Conservation (phyloP, 2,113 vertebrate genomes). For the Acrocephalus kingi region DNA sequence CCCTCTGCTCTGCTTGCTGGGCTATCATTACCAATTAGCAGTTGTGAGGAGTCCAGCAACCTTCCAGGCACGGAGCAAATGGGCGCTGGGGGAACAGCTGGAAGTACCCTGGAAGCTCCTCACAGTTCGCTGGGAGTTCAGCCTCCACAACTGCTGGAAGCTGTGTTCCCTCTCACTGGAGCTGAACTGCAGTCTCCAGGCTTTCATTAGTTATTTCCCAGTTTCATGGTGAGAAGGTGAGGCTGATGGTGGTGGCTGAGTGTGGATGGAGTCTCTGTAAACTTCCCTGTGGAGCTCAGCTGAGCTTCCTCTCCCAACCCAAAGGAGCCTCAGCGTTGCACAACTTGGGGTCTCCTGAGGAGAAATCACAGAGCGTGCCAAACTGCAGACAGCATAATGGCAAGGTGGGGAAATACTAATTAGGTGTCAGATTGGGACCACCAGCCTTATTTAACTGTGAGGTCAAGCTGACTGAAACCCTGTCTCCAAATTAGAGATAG, state of each 20-base stretch:
- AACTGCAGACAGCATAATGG: not conserved
- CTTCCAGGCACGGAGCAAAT: not conserved
- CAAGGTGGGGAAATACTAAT: constrained; percentile 47
- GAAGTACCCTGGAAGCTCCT: not conserved
- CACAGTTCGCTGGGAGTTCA: not conserved
- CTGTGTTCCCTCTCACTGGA: not conserved
- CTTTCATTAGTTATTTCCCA: not conserved
- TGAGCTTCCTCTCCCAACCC: not conserved
- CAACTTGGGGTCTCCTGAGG: constrained; percentile 49
- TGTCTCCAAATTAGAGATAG: not conserved
- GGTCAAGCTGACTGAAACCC: constrained; percentile 37
- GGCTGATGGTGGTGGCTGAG: not conserved
- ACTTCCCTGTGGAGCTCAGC: not conserved
- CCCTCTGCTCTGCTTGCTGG: not conserved
- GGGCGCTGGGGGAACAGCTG: not conserved
- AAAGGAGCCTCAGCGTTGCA: not conserved
- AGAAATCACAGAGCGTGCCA: not conserved
- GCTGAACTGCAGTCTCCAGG: not conserved
- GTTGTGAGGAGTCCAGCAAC: not conserved
- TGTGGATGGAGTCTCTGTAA: not conserved
- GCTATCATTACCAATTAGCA: not conserved
- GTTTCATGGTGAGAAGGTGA: not conserved
- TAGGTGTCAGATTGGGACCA: constrained; percentile 43
- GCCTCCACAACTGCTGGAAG: not conserved
- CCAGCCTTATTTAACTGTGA: constrained; percentile 32